Conservation (phyloP, 2,888 invertebrate genomes). For the Marasmarcha lunaedactyla region DNA sequence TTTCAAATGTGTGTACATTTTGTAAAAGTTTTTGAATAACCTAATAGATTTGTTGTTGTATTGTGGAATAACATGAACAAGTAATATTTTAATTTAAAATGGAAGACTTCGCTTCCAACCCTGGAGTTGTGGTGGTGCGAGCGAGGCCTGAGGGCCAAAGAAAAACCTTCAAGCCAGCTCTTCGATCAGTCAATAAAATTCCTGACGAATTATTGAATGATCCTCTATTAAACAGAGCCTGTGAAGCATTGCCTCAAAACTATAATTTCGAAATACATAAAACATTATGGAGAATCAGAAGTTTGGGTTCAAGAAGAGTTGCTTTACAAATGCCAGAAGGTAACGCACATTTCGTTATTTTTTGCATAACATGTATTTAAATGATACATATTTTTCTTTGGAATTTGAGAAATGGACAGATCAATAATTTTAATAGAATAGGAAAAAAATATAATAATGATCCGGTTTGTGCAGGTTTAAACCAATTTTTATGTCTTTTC, state of each 20-base stretch:
- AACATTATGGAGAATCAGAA: slow-evolving; percentile 95
- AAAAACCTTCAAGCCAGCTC: slow-evolving; percentile 82
- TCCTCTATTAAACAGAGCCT: slow-evolving; percentile 77
- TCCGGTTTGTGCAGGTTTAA: no score
- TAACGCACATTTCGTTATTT: slow-evolving; percentile 12
- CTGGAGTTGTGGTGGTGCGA: slow-evolving; percentile 75
- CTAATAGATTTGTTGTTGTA: neutral
- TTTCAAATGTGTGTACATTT: slow-evolving; percentile 24
- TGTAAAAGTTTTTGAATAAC: slow-evolving; percentile 12
- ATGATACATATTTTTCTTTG: no score
- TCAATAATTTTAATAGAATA: no score
- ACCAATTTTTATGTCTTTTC: slow-evolving; percentile 15
- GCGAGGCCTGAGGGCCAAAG: slow-evolving; percentile 79
- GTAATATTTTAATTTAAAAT: slow-evolving; percentile 19
- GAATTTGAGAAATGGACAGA: no score
- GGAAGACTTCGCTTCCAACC: slow-evolving; percentile 41
- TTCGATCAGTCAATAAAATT: slow-evolving; percentile 80
- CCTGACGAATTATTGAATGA: slow-evolving; percentile 84
- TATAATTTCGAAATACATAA: slow-evolving; percentile 99
- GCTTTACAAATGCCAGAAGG: slow-evolving; percentile 98
- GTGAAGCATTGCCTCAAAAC: slow-evolving; percentile 85
- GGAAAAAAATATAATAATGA: no score
- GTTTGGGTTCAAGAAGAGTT: slow-evolving; percentile 86
- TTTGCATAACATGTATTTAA: slow-evolving; percentile 2
- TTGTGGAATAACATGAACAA: neutral